phyloP scores from a whole-genome alignment of 2,113 vertebrate genomes.

The Chionomys nivalis region DNA sequence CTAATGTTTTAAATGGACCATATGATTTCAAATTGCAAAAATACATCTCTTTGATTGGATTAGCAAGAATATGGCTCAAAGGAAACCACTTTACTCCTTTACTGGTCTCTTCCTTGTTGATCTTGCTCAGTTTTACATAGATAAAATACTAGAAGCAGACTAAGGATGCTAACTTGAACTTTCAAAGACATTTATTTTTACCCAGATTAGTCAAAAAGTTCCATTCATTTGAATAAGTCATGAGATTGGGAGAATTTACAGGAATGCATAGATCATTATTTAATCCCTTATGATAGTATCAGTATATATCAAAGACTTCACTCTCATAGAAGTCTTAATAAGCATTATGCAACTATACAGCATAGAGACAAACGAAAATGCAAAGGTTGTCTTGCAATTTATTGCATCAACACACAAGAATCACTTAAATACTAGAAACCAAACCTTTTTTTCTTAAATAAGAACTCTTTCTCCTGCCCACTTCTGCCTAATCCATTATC shows the following conservation, averaged over 20 bases:
- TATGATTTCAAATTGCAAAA: slow-evolving; percentile 8
- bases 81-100: neutral
- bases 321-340: neutral
- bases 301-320: neutral
- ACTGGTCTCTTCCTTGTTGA: neutral
- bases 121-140: neutral
- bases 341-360: neutral
- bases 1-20: neutral
- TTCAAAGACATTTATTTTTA: slow-evolving; percentile 19
- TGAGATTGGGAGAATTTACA: slow-evolving; percentile 14
- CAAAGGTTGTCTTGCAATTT: slow-evolving; percentile 51
- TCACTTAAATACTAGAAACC: slow-evolving; percentile 18
- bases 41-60: neutral
- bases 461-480: neutral
- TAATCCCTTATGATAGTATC: neutral
- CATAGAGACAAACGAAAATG: slow-evolving; percentile 24
- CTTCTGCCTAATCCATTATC: neutral
- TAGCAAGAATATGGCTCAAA: neutral
- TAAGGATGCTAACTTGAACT: neutral
- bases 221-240: slow-evolving; percentile 14
- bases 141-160: neutral
- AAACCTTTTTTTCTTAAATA: neutral
- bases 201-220: slow-evolving; percentile 7
- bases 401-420: neutral
- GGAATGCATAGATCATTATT: slow-evolving; percentile 23